Conservation (phyloP, 2,113 vertebrate species). For the Suricata suricatta region DNA sequence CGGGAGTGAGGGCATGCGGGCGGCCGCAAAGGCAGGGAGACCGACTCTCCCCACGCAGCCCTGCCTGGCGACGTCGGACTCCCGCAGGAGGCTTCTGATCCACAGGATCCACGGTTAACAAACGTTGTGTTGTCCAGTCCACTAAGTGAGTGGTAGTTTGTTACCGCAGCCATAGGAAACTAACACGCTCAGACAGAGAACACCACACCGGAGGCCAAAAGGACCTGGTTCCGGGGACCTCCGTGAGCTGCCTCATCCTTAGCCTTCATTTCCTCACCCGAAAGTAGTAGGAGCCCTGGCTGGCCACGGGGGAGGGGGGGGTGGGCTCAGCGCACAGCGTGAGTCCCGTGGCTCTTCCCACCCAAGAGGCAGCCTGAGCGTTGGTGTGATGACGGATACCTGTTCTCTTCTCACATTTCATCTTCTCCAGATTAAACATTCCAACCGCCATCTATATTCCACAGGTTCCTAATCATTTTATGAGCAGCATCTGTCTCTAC, state of each 20-base stretch:
- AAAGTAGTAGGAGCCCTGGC: neutral
- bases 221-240: neutral
- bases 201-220: neutral
- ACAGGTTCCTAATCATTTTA: neutral
- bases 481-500: neutral
- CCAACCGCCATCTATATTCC: fast-evolving
- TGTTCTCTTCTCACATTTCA: no score
- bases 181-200: neutral
- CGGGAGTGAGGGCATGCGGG: fast-evolving
- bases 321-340: fast-evolving
- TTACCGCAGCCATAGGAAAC: neutral
- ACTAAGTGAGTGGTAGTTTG: neutral
- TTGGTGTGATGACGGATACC: neutral
- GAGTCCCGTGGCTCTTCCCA: fast-evolving
- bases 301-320: fast-evolving
- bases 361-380: fast-evolving
- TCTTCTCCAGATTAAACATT: neutral
- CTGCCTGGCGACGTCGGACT: neutral
- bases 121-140: neutral
- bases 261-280: fast-evolving
- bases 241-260: fast-evolving
- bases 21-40: neutral
- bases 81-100: neutral
- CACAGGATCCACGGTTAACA: fast-evolving
- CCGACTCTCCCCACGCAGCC: neutral